Evolutionary conservation across 2,888 invertebrate genomes (phyloP).

Genomic region (Calephelis perditalis): DNA sequence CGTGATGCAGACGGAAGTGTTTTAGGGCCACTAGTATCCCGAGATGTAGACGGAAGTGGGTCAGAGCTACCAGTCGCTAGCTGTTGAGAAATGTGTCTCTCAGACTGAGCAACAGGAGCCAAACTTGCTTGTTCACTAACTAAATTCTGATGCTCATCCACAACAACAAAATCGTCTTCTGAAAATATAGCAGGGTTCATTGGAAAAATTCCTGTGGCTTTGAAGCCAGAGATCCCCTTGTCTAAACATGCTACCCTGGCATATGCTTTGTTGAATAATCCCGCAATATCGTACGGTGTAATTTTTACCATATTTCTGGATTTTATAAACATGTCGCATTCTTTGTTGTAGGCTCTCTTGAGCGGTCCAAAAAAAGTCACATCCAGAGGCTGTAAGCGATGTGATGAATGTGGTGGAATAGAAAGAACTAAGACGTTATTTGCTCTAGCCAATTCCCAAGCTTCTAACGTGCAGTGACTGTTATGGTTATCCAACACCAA

Average conservation of each 20-base stretch:
- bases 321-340: slow-evolving; percentile 30
- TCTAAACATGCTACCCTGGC: slow-evolving; percentile 22
- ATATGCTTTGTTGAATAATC: slow-evolving; percentile 19
- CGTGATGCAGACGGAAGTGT: too few species aligned
- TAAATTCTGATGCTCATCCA: too few species aligned
- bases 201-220: slow-evolving; percentile 33
- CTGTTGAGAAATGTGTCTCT: too few species aligned
- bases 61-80: too few species aligned
- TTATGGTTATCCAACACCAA: slow-evolving; percentile 16
- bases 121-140: too few species aligned
- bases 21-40: too few species aligned
- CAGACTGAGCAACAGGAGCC: too few species aligned
- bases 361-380: slow-evolving; percentile 31
- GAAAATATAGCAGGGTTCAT: slow-evolving; percentile 22
- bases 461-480: slow-evolving; percentile 24
- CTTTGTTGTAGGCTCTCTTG: slow-evolving; percentile 31
- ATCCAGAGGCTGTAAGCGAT: slow-evolving; percentile 35
- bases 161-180: too few species aligned
- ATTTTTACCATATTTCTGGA: slow-evolving; percentile 23
- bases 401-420: slow-evolving; percentile 34
- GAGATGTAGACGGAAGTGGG: too few species aligned
- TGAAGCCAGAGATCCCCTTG: slow-evolving; percentile 28
- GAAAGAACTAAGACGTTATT: slow-evolving; percentile 16
- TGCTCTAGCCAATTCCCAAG: slow-evolving; percentile 29
- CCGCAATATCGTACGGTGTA: slow-evolving; percentile 30